These are phyloP conservation scores for Bagarius yarrelli DNA, from an alignment of 2,113 vertebrate species.

Conservation along the genomic window DNA sequence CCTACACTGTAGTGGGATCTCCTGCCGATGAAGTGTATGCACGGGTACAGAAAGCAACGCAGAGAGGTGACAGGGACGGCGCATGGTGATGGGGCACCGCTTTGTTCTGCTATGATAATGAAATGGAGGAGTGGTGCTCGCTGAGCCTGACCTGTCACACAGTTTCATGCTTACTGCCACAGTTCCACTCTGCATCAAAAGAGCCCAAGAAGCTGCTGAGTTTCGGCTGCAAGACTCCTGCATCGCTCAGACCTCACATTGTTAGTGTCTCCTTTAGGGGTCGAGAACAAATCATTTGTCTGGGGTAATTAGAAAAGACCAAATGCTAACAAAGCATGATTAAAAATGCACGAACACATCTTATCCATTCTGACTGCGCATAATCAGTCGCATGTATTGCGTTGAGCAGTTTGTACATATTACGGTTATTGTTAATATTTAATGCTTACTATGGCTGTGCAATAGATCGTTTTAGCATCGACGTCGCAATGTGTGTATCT, in stretches of 20 bases:
- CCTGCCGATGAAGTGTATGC: constrained; percentile 24
- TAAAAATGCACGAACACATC: not conserved
- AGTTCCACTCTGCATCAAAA: constrained; percentile 62
- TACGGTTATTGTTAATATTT: not conserved
- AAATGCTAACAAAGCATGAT: not conserved
- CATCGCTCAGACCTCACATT: constrained; percentile 48
- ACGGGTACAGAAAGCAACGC: constrained; percentile 41
- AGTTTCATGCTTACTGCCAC: constrained; percentile 64
- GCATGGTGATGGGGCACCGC: constrained; percentile 34
- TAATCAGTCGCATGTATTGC: not conserved
- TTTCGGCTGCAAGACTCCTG: constrained; percentile 17
- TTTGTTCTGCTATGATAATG: constrained; percentile 66
- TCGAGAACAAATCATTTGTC: constrained; percentile 61
- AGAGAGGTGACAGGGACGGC: constrained; percentile 38
- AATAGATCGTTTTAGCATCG: too few relatives aligned
- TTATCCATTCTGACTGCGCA: not conserved
- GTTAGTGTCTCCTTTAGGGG: constrained; percentile 55
- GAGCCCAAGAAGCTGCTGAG: not conserved
- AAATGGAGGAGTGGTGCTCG: constrained; percentile 61
- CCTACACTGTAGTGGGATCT: constrained; percentile 16
- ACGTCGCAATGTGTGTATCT: too few relatives aligned
- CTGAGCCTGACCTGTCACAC: constrained; percentile 57
- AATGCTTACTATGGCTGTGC: too few relatives aligned
- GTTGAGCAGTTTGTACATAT: not conserved
- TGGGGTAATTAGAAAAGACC: constrained; percentile 60